Conservation (phyloP, 2,888 invertebrate genomes). For the Stenolophus ochropezus region DNA sequence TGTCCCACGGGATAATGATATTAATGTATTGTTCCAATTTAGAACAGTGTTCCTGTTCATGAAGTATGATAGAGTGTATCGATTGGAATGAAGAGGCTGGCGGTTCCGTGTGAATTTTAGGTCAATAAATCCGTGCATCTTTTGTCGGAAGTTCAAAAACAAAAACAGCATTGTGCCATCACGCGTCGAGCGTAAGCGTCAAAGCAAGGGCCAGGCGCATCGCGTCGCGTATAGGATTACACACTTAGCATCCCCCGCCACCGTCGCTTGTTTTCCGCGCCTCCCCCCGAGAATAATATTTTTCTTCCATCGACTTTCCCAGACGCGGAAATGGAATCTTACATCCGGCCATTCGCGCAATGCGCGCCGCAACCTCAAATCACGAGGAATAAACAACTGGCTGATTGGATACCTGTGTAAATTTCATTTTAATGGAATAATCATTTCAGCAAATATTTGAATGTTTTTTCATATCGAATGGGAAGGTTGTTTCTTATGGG, state of each 20-base stretch:
- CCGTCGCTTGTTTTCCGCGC: slow-evolving; percentile 57
- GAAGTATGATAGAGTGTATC: too few relatives aligned
- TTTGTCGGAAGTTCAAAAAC: slow-evolving; percentile 25
- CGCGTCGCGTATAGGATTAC: slow-evolving; percentile 58
- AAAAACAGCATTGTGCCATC: slow-evolving; percentile 43
- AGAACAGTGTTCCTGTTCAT: too few relatives aligned
- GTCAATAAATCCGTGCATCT: slow-evolving; percentile 41
- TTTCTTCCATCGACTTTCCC: slow-evolving; percentile 70
- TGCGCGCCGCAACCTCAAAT: slow-evolving; percentile 64
- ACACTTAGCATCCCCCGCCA: slow-evolving; percentile 60
- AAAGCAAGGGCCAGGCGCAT: slow-evolving; percentile 13
- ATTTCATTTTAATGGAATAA: slow-evolving; percentile 75
- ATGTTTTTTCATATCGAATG: slow-evolving; percentile 74
- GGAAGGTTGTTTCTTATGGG: slow-evolving; percentile 67
- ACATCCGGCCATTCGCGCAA: slow-evolving; percentile 66
- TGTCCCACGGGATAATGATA: too few relatives aligned
- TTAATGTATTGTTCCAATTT: too few relatives aligned
- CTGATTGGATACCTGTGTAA: slow-evolving; percentile 71
- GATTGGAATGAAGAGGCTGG: not conserved
- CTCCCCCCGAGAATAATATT: slow-evolving; percentile 69
- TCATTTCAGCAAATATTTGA: slow-evolving; percentile 75
- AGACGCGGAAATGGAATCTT: slow-evolving; percentile 67
- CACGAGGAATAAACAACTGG: slow-evolving; percentile 69
- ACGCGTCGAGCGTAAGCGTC: slow-evolving; percentile 13
- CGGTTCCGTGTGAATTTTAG: slow-evolving; percentile 16